A percentile compares a stretch with the other conserved stretches of the same genome.
Evolutionary conservation across 2,797 vertebrate genomes (phyloP).

Genomic region (Atherinosoma microstoma): DNA sequence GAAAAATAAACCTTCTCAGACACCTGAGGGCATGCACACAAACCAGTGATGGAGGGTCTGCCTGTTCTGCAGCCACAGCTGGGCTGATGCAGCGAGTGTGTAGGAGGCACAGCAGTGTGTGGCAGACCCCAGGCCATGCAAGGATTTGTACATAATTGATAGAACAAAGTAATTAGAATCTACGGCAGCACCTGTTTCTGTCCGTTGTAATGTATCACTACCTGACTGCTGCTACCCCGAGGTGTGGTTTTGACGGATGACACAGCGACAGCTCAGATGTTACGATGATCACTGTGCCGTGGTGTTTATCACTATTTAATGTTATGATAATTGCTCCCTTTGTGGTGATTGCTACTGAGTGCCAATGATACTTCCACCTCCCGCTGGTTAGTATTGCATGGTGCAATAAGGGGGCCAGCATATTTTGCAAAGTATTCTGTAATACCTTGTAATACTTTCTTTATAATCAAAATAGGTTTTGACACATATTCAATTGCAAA

Average conservation of each 20-base stretch:
- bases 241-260: constrained; percentile 76
- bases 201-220: constrained; percentile 76
- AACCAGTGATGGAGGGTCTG: constrained; percentile 42
- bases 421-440: constrained; percentile 47
- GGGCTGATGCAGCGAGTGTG: constrained; percentile 57
- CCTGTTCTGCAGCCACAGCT: constrained; percentile 57
- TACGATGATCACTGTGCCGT: constrained; percentile 71
- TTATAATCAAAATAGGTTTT: neutral
- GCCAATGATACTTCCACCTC: constrained; percentile 58
- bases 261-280: constrained; percentile 76
- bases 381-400: constrained; percentile 53
- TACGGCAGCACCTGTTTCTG: constrained; percentile 83
- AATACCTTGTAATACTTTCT: constrained; percentile 4
- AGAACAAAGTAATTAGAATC: constrained; percentile 84
- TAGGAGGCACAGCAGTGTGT: constrained; percentile 65
- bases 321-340: constrained; percentile 76
- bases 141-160: constrained; percentile 83
- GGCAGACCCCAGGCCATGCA: constrained; percentile 72
- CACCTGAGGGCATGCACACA: constrained; percentile 63
- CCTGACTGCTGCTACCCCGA: constrained; percentile 72
- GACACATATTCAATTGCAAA: neutral
- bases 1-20: constrained; percentile 61
- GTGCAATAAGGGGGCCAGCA: constrained; percentile 39
- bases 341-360: constrained; percentile 74
- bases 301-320: constrained; percentile 84